Evolutionary conservation across 2,113 vertebrate species (phyloP).

Genomic region (Saimiri boliviensis): DNA sequence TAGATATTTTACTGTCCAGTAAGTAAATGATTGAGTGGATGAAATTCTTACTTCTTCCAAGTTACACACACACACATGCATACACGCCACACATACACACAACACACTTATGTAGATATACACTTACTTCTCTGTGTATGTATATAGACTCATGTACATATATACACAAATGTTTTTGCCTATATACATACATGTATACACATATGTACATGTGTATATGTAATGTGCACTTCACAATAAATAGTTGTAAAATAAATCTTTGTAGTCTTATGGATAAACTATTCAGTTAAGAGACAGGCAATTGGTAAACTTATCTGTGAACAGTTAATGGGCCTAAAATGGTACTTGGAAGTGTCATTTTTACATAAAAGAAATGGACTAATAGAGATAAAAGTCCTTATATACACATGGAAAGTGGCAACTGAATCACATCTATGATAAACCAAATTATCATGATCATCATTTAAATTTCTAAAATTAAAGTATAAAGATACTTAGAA

Average conservation of each 20-base stretch:
- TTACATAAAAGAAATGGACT: neutral
- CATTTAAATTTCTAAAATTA: slow-evolving; percentile 31
- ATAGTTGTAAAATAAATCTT: neutral
- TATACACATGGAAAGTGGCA: neutral
- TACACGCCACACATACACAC: too few relatives aligned
- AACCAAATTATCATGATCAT: neutral
- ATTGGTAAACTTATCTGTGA: neutral
- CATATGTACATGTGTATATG: neutral
- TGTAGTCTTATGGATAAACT: neutral
- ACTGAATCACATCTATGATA: neutral
- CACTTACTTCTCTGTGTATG: neutral
- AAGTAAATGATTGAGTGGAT: neutral
- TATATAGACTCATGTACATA: neutral
- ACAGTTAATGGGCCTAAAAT: neutral
- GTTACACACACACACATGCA: neutral
- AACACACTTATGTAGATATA: too few relatives aligned
- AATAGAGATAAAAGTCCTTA: neutral
- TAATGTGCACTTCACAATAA: neutral
- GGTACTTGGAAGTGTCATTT: slow-evolving; percentile 22
- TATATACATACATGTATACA: neutral
- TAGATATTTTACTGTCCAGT: neutral
- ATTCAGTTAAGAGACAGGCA: neutral
- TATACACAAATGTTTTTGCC: neutral
- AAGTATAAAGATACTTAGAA: neutral
- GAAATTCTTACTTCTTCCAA: neutral